Base-by-base conservation (phyloP, 2,113 vertebrate genomes). In the Octodon degus region DNA sequence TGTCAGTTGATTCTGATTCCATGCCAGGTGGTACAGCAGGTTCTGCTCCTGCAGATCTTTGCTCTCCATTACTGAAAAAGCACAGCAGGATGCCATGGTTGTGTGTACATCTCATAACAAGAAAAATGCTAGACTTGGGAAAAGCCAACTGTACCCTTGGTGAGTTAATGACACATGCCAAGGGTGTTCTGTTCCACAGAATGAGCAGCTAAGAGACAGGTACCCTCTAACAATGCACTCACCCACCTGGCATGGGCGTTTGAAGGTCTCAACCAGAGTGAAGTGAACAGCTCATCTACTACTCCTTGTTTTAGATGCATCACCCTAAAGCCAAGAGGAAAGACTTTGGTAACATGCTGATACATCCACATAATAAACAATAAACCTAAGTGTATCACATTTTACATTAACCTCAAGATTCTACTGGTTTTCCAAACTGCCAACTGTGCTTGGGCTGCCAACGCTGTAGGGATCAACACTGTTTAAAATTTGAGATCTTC, bases 241-340 rank as follows among this genome's bases (percentile, higher is more conserved):
- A 98, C 90, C 97, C 98, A 0, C 98, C 97, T 50, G 99, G 98
- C 14, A 98, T 97, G 99, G 99, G 93, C 99, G 99, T 90, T 98
- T 99, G 70, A 99, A 98, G 0, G 99, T 99, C 98, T 99, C 99
- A 2, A 99, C 99, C 87, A 99, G 99, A 0, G 99, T 99, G 98
- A 99, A 99, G 93, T 99, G 99, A 91, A 99, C 99, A 0, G 99
- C 97, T 95, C 99, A 99, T 91, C 99, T 99, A 0, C 99, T 99
- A n/a, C 99, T 99, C 94, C 99, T 98, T 63, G 99, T 99, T 97
- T 99, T 99, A 90, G 98, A 99, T 34, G 99, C 99, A 0, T 99
- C 99, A 4, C 99, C 99, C 99, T 99, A 96, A 92, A 94, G 95
- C 85, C 53, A 34, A 97, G 76, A 94, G 96, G 84, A 82, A 90